Base-by-base conservation (phyloP, 1,140 invertebrate species). In the Drosophila obscura region DNA sequence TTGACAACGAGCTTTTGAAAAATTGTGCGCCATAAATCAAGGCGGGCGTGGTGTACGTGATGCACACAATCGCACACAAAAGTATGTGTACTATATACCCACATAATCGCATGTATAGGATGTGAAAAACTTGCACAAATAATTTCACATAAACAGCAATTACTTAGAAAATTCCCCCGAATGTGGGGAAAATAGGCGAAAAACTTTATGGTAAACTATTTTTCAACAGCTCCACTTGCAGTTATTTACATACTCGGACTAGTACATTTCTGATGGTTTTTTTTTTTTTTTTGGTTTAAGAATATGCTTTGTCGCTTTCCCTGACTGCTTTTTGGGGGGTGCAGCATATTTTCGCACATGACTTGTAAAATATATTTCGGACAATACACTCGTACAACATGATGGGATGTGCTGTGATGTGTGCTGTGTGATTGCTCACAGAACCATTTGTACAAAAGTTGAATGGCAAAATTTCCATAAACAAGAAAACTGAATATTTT, bases 91-190 rank as follows among this genome's bases (percentile, higher is more conserved):
- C 43, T 8, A 43, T 11, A 56, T 13, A 31, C 15, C 16, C 48
- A 49, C 31, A 59, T 39, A 56, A 44, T 57, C 53, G n/a, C 46
- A 39, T 55, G 31, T 15, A 39, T 15, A 55, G 39, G 43, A 41
- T 44, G 50, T 24, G 24, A 16, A 58, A 66, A 87, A 73, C 64
- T 80, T 67, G 63, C 50, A 81, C 52, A 78, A 39, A 78, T 73
- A 87, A 82, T 79, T 74, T 79, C 72, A 67, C 64, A 87, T 88
- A 82, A 88, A 73, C 74, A 87, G 82, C 78, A 79, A 87, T 87
- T 82, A 87, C 75, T 80, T 83, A 51, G 58, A 77, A 82, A 60
- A 64, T 75, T 49, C 58, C 59, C 49, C 50, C 56, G 35, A 59
- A 26, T 1, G 19, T 1, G 19, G 19, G 19, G 19, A 1, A 19